These are phyloP conservation scores for Brotogeris chrysoptera DNA, from an alignment of 2,797 vertebrate species.

Conservation along the genomic window DNA sequence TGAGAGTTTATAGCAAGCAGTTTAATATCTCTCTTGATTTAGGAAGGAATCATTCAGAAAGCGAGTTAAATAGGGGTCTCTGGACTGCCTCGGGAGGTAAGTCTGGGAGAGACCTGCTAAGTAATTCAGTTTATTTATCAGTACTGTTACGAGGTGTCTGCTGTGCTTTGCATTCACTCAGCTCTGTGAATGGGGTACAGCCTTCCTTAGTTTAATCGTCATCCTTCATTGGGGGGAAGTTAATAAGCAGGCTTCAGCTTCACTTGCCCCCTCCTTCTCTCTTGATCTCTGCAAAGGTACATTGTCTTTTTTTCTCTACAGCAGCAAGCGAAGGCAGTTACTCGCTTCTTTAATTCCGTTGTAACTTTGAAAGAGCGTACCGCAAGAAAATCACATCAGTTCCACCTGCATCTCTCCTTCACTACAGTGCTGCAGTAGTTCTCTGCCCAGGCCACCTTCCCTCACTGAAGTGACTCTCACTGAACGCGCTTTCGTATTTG, in stretches of 20 bases:
- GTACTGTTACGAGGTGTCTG: not conserved
- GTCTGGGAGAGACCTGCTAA: slow-evolving; percentile 3
- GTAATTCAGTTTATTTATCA: slow-evolving; percentile 54
- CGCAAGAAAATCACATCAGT: not conserved
- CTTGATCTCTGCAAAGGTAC: not conserved
- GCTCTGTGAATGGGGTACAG: not conserved
- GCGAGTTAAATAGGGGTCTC: slow-evolving; percentile 29
- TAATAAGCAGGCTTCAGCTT: not conserved
- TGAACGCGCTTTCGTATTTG: not conserved
- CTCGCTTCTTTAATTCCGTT: not conserved
- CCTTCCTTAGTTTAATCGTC: not conserved
- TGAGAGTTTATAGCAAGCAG: slow-evolving; percentile 4
- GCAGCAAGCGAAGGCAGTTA: not conserved
- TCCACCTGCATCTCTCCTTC: not conserved
- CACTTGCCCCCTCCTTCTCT: not conserved
- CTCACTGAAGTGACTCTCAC: not conserved
- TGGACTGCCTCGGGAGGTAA: slow-evolving; percentile 33
- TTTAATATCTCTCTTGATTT: slow-evolving; percentile 59
- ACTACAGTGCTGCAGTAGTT: not conserved
- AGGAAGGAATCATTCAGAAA: slow-evolving; percentile 55
- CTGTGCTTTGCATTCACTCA: not conserved
- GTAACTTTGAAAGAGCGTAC: not conserved
- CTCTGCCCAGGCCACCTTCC: not conserved
- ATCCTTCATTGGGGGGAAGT: not conserved
- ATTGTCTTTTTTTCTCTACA: not conserved